Base-by-base conservation (phyloP, 2,113 vertebrate species). In the Phylloscopus trochiloides region DNA sequence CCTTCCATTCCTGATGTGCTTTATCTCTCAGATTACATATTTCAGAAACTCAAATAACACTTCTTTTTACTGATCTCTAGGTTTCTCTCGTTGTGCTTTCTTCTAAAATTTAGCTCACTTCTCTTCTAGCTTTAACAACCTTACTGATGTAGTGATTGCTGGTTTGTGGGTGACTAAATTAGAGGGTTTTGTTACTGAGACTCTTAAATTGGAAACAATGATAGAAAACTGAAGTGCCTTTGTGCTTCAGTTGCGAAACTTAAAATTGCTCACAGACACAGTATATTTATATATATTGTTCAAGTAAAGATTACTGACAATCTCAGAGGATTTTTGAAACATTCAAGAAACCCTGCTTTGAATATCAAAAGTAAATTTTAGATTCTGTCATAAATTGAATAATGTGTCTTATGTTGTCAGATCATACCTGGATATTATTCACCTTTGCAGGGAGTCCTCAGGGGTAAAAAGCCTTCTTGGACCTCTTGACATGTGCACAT, bases 171-270 rank as follows among this genome's bases (percentile, higher is more conserved):
- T 88, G 78, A 93, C 22, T 93, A 90, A 90, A 95, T 80, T 83
- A 92, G 71, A 93, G 82, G 90, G 82, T 52, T 94, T 94, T 93
- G 71, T 94, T 93, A 93, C 75, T 74, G 57, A 66, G 68, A 29
- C 74, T 81, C 92, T 86, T 84, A 94, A 96, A 92, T 47, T 90
- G 68, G 92, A 95, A 97, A 90, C 65, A 89, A 75, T 72, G 52
- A 77, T 75, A 89, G 91, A 87, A 97, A 95, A 89, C 80, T 81
- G n/a, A 76, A 86, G 36, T 61, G 65, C 22, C 34, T 91, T 91
- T 91, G 42, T 89, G 40, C 76, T 87, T 94, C 70, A 81, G 48
- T 50, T 94, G 42, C 0, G 4, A 91, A 92, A 91, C 88, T 87
- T 91, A 85, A 84, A 78, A 93, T 40, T 92, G 80, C 71, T 50